Base-by-base conservation (phyloP, 92 coral and sea anemone genomes). In the Epizoanthus rinbou region DNA sequence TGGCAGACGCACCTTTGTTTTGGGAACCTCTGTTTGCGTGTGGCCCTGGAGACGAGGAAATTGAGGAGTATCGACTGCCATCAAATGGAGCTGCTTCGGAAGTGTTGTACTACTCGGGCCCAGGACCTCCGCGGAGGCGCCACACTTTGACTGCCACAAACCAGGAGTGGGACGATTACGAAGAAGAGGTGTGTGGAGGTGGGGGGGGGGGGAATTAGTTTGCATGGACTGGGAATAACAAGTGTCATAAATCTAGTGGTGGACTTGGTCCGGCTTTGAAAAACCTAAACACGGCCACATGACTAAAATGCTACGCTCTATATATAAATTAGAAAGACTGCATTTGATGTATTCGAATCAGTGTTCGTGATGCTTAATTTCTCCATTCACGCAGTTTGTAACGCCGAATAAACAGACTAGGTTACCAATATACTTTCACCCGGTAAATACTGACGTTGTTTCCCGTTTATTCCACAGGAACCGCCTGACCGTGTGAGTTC, bases 11-110 rank as follows among this genome's bases (percentile, higher is more conserved):
- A 22, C 84, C 94, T 16, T 82, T 89, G 86, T 74, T 84, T 6
- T 93, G 97, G 97, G 97, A 93, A 74, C 88, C 97, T 19, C 80
- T 93, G 76, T 91, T 93, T 75, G 75, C 93, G 9, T 79, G 89
- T 9, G 91, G 85, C 11, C 83, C 91, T 2, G 92, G 85, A 21
- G 86, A 24, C 2, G 88, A 87, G 64, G 80, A 83, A 15, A 81
- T 73, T 6, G 88, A 84, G 11, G 89, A 87, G 22, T 85, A 87
- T 45, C 75, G 73, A 13, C 86, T 83, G 22, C 71, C 63, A 39
- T 71, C 91, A 2, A 64, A 54, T 3, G 18, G 74, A 8, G 68
- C 81, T 39, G 79, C 79, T 59, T 89, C 89, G 7, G 88, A 82
- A 10, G 64, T 88, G 28, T 79, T 74, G 33, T 75, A 84, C 64